Conservation (phyloP, 2,888 invertebrate genomes). For the Lamellibrachia columna region DNA sequence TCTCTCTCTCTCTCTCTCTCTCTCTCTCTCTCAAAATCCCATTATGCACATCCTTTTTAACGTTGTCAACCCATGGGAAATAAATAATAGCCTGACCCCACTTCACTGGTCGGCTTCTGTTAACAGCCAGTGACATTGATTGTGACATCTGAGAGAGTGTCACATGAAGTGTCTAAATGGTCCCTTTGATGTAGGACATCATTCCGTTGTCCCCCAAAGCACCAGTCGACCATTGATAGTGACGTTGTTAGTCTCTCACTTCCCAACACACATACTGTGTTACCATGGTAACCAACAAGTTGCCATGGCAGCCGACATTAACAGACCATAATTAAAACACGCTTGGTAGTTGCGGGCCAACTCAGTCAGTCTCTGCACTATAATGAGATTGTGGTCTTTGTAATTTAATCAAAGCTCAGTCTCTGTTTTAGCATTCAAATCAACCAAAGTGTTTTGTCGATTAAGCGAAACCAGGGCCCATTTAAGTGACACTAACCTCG, state of each 20-base stretch:
- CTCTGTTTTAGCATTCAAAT: neutral
- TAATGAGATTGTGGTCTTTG: neutral
- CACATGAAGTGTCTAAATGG: neutral
- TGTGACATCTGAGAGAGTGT: neutral
- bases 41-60: neutral
- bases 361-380: neutral
- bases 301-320: neutral
- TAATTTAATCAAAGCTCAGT: neutral
- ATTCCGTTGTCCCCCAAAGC: neutral
- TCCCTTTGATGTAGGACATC: neutral
- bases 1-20: neutral
- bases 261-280: neutral
- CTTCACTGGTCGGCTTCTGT: neutral
- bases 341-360: neutral
- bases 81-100: neutral
- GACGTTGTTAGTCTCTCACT: neutral
- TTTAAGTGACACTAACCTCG: neutral
- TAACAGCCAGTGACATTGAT: neutral
- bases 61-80: neutral
- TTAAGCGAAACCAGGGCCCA: neutral
- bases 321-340: slow-evolving; percentile 1
- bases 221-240: neutral
- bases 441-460: neutral
- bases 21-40: neutral
- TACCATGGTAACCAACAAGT: neutral